Evolutionary conservation across 2,888 invertebrate species (phyloP), one percentile per base, ranked within the genome.

Genomic region (Salpingus planirostris): DNA sequence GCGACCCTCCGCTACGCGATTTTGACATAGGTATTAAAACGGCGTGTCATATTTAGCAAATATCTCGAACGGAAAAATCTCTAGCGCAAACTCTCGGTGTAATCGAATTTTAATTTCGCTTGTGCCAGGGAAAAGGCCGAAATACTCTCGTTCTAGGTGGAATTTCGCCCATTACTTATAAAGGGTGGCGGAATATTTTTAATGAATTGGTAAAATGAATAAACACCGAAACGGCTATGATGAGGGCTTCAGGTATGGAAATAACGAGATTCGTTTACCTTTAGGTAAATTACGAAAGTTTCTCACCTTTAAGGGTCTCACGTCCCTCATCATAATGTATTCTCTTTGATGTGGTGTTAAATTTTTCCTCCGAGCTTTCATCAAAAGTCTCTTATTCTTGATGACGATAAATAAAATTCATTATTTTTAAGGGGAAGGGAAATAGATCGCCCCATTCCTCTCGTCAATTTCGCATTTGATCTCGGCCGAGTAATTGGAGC

Each of bases 281-380:
- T n/a, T n/a, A n/a, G 32, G 5, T 18, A 38, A 38, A 13, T 27
- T 10, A 35, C 30, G 31, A 35, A 34, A 34, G 30, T 38, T 38
- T 28, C 27, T 34, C 24, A 13, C 28, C n/a, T n/a, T n/a, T 24
- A 22, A 36, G 36, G 30, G 35, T 36, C 31, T 30, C 21, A 27
- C 24, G 21, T 31, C 27, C 33, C 31, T 37, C 39, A 14, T 35
- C 38, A 44, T 48, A 46, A 46, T 48, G 43, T 36, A 44, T 40
- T 46, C 49, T 31, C 50, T 54, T 54, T 54, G 54, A 54, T 51
- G 49, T 43, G 36, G 43, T 47, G 49, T 54, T 46, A 48, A 47
- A 48, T 52, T 49, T 49, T 44, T 47, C 47, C 33, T 27, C 38
- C 30, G 33, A 24, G 21, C 11, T 14, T 2, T 7, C 3, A 24